Conservation (phyloP, 2,888 invertebrate genomes). For the Octonoba sinensis region DNA sequence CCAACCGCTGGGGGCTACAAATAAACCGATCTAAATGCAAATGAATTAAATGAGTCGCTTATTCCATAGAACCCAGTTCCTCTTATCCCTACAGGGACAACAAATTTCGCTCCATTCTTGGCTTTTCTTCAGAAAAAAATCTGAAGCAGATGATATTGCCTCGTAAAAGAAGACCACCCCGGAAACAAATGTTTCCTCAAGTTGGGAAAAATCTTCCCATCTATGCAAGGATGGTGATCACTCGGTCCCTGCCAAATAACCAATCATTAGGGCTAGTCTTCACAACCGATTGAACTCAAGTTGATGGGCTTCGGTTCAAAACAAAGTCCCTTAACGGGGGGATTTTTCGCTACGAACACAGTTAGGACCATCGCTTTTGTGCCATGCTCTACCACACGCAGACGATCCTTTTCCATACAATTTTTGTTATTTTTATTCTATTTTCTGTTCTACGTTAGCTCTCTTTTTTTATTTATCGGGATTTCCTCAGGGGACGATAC, state of each 20-base stretch:
- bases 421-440: background rate
- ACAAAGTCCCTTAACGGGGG: constrained; percentile 34
- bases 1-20: constrained; percentile 15
- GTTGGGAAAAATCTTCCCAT: constrained; percentile 4
- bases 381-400: constrained; percentile 16
- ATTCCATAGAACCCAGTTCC: constrained; percentile 3
- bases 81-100: constrained; percentile 22
- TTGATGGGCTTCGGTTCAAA: constrained; percentile 40
- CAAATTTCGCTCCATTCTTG: constrained; percentile 30
- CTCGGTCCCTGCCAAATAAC: constrained; percentile 54
- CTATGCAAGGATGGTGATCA: constrained; percentile 26
- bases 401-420: background rate
- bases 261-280: constrained; percentile 57
- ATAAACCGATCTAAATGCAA: constrained; percentile 63
- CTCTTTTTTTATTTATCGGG: constrained; percentile 10
- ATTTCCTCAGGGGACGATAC: constrained; percentile 5
- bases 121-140: background rate
- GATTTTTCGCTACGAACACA: constrained; percentile 35
- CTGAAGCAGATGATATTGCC: constrained; percentile 18
- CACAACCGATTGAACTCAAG: constrained; percentile 59
- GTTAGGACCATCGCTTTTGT: constrained; percentile 50
- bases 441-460: background rate
- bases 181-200: constrained; percentile 21
- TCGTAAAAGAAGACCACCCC: constrained; percentile 41
- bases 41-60: constrained; percentile 46